Evolutionary conservation across 2,888 invertebrate genomes (phyloP).

Genomic region (Autographa pulchrina): DNA sequence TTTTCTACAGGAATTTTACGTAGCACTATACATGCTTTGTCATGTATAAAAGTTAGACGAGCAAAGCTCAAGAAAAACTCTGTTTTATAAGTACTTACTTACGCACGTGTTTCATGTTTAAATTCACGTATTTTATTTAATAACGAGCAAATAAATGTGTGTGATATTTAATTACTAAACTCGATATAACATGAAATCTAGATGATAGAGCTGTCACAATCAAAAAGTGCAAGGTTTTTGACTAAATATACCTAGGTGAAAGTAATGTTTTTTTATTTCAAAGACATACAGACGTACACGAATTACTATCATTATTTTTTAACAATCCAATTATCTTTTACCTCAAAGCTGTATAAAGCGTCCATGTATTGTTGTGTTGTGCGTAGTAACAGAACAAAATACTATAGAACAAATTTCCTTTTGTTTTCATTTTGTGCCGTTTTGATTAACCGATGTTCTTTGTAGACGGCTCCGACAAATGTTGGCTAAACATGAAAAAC

Average conservation of each 20-base stretch:
- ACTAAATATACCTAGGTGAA: no score
- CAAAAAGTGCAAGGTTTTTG: no score
- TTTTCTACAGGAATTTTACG: not conserved
- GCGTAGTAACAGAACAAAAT: conserved; percentile 28
- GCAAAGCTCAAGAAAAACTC: conserved; percentile 7
- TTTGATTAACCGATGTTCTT: conserved; percentile 55
- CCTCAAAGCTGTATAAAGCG: conserved; percentile 27
- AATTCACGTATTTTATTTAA: no score
- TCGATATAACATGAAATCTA: no score
- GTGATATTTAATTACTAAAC: no score
- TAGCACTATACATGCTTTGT: conserved; percentile 30
- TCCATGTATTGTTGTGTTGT: conserved; percentile 22
- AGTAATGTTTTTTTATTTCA: no score
- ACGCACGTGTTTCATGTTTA: no score
- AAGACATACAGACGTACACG: not conserved
- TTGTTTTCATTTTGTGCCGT: conserved; percentile 37
- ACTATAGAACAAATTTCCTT: conserved; percentile 23
- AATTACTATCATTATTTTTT: conserved; percentile 5
- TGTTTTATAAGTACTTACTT: not conserved
- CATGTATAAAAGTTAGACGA: conserved; percentile 16
- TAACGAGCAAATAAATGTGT: no score
- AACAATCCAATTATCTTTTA: conserved; percentile 21
- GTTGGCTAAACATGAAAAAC: conserved; percentile 46
- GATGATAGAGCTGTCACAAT: no score
- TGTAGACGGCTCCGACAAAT: conserved; percentile 43